A percentile compares a stretch with the other conserved stretches of the same genome.
Conservation (phyloP, 2,113 vertebrate genomes). For the Macrotis lagotis region DNA sequence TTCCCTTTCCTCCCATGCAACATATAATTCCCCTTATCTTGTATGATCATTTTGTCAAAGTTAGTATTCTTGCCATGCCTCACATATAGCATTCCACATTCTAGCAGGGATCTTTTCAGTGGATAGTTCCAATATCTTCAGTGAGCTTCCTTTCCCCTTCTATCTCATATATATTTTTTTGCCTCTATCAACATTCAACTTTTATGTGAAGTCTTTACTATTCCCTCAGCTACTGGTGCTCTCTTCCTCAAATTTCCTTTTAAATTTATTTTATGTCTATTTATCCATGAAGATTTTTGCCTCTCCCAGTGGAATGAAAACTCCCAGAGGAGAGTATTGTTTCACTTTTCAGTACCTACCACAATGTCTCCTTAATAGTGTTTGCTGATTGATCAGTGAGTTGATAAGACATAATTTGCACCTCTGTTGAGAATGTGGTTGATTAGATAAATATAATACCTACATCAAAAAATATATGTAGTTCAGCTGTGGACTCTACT, state of each 20-base stretch:
- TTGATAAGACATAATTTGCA: background rate
- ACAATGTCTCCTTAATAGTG: background rate
- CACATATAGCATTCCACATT: background rate
- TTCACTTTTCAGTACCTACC: background rate
- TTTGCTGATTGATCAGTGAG: background rate
- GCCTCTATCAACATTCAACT: background rate
- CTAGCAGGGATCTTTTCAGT: background rate
- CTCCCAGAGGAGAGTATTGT: background rate
- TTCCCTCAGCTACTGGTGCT: background rate
- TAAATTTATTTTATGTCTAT: background rate
- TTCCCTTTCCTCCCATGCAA: background rate
- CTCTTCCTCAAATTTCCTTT: background rate
- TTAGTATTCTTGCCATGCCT: background rate
- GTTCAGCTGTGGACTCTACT: background rate
- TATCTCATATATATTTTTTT: background rate
- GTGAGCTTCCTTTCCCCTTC: background rate
- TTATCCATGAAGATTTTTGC: background rate
- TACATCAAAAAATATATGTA: too few species aligned
- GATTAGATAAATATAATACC: background rate
- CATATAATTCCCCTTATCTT: background rate
- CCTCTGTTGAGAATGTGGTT: background rate
- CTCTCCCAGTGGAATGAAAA: background rate
- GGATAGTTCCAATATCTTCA: background rate
- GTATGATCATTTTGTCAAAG: background rate
- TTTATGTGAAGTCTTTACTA: background rate